A percentile compares a stretch with the other conserved stretches of the same genome.
Conservation (phyloP, 2,888 invertebrate species). For the Ennomos fuscantarius region DNA sequence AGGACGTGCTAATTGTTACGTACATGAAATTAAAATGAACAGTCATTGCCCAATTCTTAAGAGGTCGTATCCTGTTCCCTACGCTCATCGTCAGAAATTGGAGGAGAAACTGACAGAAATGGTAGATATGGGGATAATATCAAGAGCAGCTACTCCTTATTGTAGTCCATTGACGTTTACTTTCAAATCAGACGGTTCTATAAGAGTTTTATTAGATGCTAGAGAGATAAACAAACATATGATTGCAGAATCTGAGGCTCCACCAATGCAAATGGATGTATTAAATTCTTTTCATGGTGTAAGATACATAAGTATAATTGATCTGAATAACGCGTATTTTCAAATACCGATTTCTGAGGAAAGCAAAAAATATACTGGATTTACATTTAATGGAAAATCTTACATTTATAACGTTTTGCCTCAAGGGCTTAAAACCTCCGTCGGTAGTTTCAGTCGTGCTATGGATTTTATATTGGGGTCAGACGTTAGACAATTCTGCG, state of each 20-base stretch:
- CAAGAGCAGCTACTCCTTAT: constrained; percentile 25
- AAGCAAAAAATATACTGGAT: constrained; percentile 11
- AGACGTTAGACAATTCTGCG: constrained; percentile 38
- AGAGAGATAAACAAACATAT: too few species aligned
- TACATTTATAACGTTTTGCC: background rate
- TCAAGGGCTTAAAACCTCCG: constrained; percentile 28
- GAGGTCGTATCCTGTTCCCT: constrained; percentile 36
- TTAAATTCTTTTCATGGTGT: too few species aligned
- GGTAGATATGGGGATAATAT: constrained; percentile 32
- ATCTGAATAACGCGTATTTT: constrained; percentile 20
- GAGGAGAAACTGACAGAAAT: constrained; percentile 32
- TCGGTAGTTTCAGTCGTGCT: constrained; percentile 21
- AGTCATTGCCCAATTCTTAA: constrained; percentile 28
- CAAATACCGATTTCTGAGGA: constrained; percentile 11
- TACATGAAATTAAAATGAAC: constrained; percentile 35
- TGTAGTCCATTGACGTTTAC: constrained; percentile 35
- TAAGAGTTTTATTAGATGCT: too few species aligned
- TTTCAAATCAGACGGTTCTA: too few species aligned
- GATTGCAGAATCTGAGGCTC: too few species aligned
- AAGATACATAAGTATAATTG: too few species aligned
- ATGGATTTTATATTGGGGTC: constrained; percentile 34
- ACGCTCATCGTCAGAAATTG: constrained; percentile 34
- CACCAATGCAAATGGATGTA: too few species aligned
- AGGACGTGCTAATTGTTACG: constrained; percentile 32
- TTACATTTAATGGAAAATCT: background rate